These are phyloP conservation scores for Tachina lurida DNA, from an alignment of 2,888 invertebrate species.

Conservation along the genomic window DNA sequence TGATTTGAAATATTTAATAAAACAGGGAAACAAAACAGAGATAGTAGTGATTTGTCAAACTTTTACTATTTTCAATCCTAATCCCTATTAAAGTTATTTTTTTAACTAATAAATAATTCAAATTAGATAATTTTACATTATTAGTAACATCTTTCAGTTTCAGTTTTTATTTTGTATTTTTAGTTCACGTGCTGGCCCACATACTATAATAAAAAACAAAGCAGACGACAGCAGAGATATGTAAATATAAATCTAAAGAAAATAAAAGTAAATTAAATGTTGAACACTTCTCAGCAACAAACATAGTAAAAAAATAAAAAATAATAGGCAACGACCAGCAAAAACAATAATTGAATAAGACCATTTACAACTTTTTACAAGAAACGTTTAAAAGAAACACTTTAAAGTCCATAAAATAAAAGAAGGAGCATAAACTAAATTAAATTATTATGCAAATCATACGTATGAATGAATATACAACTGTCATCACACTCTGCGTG, in stretches of 20 bases:
- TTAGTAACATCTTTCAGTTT: no score
- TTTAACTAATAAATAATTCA: no score
- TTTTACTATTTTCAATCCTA: no score
- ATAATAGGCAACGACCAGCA: conserved; percentile 12
- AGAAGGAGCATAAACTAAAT: conserved; percentile 11
- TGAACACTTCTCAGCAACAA: conserved; percentile 33
- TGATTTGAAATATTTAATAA: no score
- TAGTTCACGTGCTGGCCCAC: no score
- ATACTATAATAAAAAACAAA: no score
- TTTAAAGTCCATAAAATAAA: conserved; percentile 40
- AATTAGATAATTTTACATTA: no score
- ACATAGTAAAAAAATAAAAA: conserved; percentile 19
- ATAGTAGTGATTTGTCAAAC: no score
- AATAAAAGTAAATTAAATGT: conserved; percentile 62
- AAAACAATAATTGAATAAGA: not conserved
- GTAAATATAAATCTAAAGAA: conserved; percentile 27
- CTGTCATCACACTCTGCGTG: conserved; percentile 22
- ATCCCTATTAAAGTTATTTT: no score
- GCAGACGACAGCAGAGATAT: not conserved
- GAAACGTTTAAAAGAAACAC: conserved; percentile 15
- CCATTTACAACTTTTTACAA: not conserved
- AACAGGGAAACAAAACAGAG: no score
- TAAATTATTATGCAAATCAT: conserved; percentile 67
- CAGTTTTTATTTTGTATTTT: no score
- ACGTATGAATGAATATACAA: conserved; percentile 21